phyloP scores from a whole-genome alignment of 2,888 invertebrate species.

The Microplitis deprimator region DNA sequence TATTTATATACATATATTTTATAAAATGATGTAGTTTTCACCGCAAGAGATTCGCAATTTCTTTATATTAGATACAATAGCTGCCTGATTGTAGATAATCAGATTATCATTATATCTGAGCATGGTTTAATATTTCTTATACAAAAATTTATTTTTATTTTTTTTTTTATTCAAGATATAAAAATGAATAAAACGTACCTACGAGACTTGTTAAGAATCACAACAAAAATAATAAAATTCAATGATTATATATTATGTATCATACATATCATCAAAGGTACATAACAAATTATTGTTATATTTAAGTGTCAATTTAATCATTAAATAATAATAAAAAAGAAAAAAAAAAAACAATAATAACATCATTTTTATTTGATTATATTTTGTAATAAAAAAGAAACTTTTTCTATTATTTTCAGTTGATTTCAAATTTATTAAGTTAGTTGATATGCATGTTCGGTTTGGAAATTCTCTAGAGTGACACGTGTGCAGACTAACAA shows the following conservation, averaged over 20 bases:
- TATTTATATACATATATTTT: neutral
- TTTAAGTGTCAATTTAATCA: no score
- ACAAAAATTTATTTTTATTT: conserved; percentile 27
- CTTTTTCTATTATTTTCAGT: neutral
- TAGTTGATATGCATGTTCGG: conserved; percentile 17
- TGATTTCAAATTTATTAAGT: neutral
- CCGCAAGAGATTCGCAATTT: conserved; percentile 40
- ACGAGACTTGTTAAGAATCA: no score
- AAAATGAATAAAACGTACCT: no score
- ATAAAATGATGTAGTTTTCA: conserved; percentile 44
- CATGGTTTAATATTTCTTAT: neutral
- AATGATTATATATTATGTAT: no score
- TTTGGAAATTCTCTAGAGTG: conserved; percentile 9
- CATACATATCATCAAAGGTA: no score
- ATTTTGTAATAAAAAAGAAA: neutral
- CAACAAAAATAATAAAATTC: no score
- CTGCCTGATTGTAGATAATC: conserved; percentile 47
- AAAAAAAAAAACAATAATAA: neutral
- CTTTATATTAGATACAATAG: conserved; percentile 42
- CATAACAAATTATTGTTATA: no score
- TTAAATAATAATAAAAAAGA: neutral
- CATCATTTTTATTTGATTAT: no score
- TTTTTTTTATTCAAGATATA: neutral
- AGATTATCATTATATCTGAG: conserved; percentile 1
- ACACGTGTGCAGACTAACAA: neutral